Evolutionary conservation across 2,888 invertebrate species (phyloP).

Genomic region (Diaperis boleti): DNA sequence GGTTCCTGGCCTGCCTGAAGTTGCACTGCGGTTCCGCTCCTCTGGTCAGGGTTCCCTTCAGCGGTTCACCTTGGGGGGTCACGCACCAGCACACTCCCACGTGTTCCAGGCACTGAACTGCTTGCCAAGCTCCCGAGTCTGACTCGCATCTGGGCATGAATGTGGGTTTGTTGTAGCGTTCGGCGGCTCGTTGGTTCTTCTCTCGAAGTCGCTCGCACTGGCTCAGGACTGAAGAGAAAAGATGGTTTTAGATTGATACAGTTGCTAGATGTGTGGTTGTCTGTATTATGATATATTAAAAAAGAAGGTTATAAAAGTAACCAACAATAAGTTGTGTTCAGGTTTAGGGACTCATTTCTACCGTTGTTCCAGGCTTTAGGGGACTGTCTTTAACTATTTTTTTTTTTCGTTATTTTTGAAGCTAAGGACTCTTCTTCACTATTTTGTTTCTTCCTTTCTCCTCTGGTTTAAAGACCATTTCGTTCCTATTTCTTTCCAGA

Average conservation of each 20-base stretch:
- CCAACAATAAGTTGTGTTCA: too few relatives aligned
- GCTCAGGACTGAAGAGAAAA: slow-evolving; percentile 72
- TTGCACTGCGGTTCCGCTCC: slow-evolving; percentile 83
- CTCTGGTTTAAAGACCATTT: too few relatives aligned
- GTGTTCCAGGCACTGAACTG: slow-evolving; percentile 83
- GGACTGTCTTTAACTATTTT: too few relatives aligned
- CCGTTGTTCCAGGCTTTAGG: too few relatives aligned
- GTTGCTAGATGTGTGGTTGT: slow-evolving; percentile 16
- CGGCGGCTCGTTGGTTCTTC: slow-evolving; percentile 80
- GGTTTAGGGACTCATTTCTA: too few relatives aligned
- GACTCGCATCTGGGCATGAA: slow-evolving; percentile 84
- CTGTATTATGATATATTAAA: not conserved
- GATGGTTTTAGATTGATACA: too few relatives aligned
- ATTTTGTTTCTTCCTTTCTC: too few relatives aligned
- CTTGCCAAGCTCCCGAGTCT: slow-evolving; percentile 81
- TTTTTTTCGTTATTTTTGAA: too few relatives aligned
- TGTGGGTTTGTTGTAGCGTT: slow-evolving; percentile 79
- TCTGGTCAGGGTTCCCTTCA: slow-evolving; percentile 83
- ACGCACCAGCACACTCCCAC: slow-evolving; percentile 91
- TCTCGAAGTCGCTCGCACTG: slow-evolving; percentile 85
- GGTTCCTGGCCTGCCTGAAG: slow-evolving; percentile 80
- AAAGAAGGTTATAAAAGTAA: too few relatives aligned
- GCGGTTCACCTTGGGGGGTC: slow-evolving; percentile 82
- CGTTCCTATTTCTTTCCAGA: too few relatives aligned
- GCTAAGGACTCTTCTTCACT: too few relatives aligned